Conservation (phyloP, 2,113 vertebrate species). For the Cairina moschata region DNA sequence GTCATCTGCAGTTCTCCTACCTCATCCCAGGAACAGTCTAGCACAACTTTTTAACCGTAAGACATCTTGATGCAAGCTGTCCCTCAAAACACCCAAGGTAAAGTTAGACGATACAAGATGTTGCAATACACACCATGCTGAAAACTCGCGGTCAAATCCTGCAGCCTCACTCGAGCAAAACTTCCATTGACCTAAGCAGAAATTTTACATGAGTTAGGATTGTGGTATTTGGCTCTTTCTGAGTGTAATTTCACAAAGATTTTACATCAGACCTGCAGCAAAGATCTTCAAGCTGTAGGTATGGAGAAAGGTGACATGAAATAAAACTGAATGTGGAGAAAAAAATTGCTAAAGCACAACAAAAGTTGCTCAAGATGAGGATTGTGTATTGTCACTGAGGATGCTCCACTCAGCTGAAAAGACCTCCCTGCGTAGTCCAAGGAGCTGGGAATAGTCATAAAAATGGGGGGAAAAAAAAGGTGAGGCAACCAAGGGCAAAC, state of each 20-base stretch:
- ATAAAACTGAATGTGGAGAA: background rate
- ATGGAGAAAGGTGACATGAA: background rate
- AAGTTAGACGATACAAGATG: background rate
- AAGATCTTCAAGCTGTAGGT: background rate
- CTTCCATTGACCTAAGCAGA: background rate
- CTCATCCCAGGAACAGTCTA: background rate
- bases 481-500: background rate
- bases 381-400: background rate
- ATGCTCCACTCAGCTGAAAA: background rate
- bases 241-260: background rate
- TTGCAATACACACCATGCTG: background rate
- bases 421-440: background rate
- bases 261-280: background rate
- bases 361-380: background rate
- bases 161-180: background rate
- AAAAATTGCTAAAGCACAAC: background rate
- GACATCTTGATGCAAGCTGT: background rate
- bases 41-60: background rate
- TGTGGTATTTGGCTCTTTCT: background rate
- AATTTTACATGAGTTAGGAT: background rate
- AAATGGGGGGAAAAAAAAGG: background rate
- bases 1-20: background rate
- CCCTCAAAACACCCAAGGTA: background rate
- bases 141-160: background rate
- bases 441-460: background rate